Percentiles rank a stretch among this genome's conserved stretches.
Evolutionary conservation across 1,140 invertebrate species (phyloP).

Genomic region (Trichonephila clavata): DNA sequence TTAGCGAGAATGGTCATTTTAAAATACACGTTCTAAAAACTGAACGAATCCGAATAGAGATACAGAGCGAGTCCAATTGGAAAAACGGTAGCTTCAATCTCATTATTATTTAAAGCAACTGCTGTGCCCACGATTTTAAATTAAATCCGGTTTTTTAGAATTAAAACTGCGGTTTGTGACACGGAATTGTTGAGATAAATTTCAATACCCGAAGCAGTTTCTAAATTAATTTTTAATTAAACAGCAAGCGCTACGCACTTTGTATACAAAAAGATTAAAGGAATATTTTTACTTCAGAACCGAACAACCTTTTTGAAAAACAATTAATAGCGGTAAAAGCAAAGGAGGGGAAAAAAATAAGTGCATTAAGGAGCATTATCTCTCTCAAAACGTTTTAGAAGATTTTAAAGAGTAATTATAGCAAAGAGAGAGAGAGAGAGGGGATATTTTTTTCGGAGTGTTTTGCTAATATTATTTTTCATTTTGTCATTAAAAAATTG

Average conservation of each 20-base stretch:
- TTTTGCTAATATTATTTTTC: constrained; percentile 75
- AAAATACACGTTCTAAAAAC: not conserved
- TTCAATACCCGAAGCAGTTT: constrained; percentile 72
- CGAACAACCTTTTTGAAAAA: constrained; percentile 73
- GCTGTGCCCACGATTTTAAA: constrained; percentile 59
- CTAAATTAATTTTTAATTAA: constrained; percentile 77
- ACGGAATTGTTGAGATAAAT: constrained; percentile 71
- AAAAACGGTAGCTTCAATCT: constrained; percentile 44
- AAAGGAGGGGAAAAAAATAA: constrained; percentile 63
- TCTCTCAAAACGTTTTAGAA: constrained; percentile 67
- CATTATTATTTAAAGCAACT: constrained; percentile 47
- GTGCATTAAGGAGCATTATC: constrained; percentile 74
- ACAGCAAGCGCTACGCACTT: constrained; percentile 71
- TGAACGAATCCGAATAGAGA: constrained; percentile 17
- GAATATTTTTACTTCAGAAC: constrained; percentile 62
- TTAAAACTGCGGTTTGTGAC: constrained; percentile 69
- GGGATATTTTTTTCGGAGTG: constrained; percentile 52
- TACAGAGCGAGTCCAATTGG: not conserved
- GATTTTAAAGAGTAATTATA: constrained; percentile 76
- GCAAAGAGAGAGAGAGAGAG: not conserved
- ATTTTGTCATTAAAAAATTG: constrained; percentile 76
- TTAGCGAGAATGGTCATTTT: not conserved
- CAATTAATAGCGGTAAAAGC: constrained; percentile 72
- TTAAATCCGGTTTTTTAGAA: constrained; percentile 74
- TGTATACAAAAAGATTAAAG: constrained; percentile 76